Percentiles rank a stretch among this genome's conserved stretches.
Conservation (phyloP, 2,113 vertebrate species). For the Upupa epops region DNA sequence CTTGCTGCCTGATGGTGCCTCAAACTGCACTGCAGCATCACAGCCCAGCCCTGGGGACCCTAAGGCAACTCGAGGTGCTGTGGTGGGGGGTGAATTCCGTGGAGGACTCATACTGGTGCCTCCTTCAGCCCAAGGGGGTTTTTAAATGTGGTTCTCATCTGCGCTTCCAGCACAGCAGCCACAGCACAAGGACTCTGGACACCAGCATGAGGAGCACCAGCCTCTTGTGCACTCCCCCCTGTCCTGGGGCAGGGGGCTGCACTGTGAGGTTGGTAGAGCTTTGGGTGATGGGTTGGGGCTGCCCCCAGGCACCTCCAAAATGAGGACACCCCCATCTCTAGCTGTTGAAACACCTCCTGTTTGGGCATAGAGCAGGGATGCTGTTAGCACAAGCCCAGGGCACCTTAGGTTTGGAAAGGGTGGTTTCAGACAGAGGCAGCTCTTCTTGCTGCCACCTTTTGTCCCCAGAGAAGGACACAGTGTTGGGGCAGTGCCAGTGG, state of each 20-base stretch:
- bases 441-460: background rate
- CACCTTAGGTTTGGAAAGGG: background rate
- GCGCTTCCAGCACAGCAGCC: background rate
- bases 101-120: background rate
- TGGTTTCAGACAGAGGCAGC: background rate
- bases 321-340: fast-evolving
- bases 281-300: background rate
- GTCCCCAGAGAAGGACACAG: too few relatives aligned
- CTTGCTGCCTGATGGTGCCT: background rate
- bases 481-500: fast-evolving
- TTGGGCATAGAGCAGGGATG: background rate
- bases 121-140: background rate
- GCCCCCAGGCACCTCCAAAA: background rate
- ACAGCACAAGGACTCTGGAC: background rate
- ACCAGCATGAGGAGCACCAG: background rate
- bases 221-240: background rate
- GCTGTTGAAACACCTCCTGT: background rate
- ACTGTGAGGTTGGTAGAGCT: background rate
- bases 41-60: background rate
- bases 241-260: background rate
- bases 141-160: fast-evolving
- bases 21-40: background rate
- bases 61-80: background rate
- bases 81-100: background rate
- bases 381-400: background rate